Conservation (phyloP, 2,888 invertebrate genomes). For the Pollenia amentaria region DNA sequence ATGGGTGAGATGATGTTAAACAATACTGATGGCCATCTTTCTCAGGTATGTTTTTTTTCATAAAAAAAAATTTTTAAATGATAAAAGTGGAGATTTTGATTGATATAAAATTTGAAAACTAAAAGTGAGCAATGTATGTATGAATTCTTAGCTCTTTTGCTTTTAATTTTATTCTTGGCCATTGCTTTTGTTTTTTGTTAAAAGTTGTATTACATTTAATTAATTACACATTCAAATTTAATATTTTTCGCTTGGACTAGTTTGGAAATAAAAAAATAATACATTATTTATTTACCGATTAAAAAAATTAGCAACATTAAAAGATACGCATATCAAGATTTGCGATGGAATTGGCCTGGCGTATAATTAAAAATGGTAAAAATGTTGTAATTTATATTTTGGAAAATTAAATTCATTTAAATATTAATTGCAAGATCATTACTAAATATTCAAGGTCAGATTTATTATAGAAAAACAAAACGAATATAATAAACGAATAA, state of each 20-base stretch:
- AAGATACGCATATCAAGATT: background rate
- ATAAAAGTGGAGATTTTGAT: no score
- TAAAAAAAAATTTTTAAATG: no score
- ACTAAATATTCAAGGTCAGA: constrained; percentile 56
- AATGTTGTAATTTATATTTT: background rate
- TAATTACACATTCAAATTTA: background rate
- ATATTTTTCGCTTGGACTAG: background rate
- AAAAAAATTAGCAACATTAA: no score
- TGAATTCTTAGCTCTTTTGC: no score
- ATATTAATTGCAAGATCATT: constrained; percentile 1
- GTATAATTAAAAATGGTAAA: constrained; percentile 2
- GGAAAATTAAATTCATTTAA: constrained; percentile 29
- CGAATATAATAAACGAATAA: constrained; percentile 29
- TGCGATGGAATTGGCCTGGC: background rate
- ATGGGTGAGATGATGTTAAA: constrained; percentile 63
- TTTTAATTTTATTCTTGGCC: no score
- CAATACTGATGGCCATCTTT: constrained; percentile 72
- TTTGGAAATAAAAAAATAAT: background rate
- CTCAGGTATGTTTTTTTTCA: constrained; percentile 74
- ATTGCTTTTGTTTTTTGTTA: no score
- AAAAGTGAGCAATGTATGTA: no score
- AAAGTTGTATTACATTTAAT: background rate
- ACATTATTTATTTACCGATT: no score
- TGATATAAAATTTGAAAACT: no score
- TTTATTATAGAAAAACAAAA: constrained; percentile 54